Evolutionary conservation across 2,113 vertebrate genomes (phyloP), one percentile per base, ranked within the genome.

Genomic region (Mesocricetus auratus): DNA sequence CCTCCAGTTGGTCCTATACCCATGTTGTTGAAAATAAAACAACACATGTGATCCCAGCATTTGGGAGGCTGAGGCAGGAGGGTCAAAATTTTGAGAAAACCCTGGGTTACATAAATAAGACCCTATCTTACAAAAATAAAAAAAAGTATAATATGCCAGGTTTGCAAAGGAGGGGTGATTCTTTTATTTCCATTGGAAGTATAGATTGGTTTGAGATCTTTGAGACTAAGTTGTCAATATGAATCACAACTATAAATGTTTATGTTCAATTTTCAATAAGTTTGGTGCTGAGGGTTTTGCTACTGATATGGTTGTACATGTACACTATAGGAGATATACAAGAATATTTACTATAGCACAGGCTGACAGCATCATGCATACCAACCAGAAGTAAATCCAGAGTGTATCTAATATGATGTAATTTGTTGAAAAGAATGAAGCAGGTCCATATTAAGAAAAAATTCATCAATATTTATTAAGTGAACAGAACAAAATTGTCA

Each of bases 381-480:
- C 2, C 15, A 31, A 89, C 29, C 79, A 58, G 33, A 81, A 66
- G 60, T n/a, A 92, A 95, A 60, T 47, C 68, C 2, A 5, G 39
- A 86, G 10, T 22, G 56, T 11, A 64, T 4, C 45, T 81, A 95
- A 94, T 94, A 69, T 42, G 39, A 42, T 15, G 73, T 4, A 79
- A 78, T 12, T 8, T 66, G 39, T 69, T 92, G 11, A 75, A 82
- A 91, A 94, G 21, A 74, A 31, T 36, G n/a, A 94, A 78, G 33
- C 45, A 50, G 19, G 62, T 39, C 3, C 75, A 60, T 24, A 68
- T 53, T 39, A 26, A 36, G 26, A 96, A 82, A 53, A 82, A 53
- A 47, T 21, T 75, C 22, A 86, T 90, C 91, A 78, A 90, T 90
- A 86, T 73, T 53, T 19, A 92, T 47, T 68, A 79, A 56, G 62